Evolutionary conservation across 2,113 vertebrate genomes (phyloP).

Genomic region (Salvator merianae): DNA sequence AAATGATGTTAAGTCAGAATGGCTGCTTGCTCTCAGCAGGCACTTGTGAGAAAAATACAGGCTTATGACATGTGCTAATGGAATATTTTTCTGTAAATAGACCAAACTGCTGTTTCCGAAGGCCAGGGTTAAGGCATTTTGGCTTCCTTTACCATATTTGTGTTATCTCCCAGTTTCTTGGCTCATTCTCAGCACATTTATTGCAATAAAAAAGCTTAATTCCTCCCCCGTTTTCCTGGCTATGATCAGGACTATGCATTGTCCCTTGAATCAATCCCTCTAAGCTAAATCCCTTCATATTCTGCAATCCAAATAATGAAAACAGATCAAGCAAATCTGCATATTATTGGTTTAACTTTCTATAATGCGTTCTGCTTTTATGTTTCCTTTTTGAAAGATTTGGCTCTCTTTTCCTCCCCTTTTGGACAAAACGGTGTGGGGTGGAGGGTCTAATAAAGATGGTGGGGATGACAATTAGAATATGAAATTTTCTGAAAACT

Average conservation of each 20-base stretch:
- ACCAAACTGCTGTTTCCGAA: neutral
- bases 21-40: neutral
- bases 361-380: neutral
- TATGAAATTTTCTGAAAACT: too few species aligned
- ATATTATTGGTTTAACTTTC: neutral
- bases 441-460: too few species aligned
- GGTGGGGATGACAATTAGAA: too few species aligned
- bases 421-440: too few species aligned
- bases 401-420: neutral
- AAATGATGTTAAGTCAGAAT: neutral
- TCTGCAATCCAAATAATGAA: neutral
- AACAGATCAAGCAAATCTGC: neutral
- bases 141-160: neutral
- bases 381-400: neutral
- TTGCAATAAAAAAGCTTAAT: neutral
- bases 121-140: neutral
- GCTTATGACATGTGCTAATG: rapidly evolving
- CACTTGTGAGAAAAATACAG: neutral
- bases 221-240: neutral
- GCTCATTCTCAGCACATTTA: neutral
- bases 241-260: neutral
- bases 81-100: rapidly evolving
- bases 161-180: neutral
- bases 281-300: neutral
- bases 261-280: neutral